These are phyloP conservation scores for Rhinopithecus roxellana DNA, from an alignment of 2,113 vertebrate species.

Conservation along the genomic window DNA sequence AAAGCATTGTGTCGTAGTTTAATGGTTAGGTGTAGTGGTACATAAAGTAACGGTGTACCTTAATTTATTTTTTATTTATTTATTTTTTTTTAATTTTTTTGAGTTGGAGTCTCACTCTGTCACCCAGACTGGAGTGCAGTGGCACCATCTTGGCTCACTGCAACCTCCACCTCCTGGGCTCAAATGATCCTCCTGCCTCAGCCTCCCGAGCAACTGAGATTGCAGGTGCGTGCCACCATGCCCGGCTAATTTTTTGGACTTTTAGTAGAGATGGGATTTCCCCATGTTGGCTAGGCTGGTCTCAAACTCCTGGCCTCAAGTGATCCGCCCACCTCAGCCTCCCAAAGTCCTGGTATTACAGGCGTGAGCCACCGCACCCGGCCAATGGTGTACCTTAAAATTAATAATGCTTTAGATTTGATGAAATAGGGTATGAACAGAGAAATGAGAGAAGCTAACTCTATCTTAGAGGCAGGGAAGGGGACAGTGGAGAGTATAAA, in stretches of 20 bases:
- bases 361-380: not conserved
- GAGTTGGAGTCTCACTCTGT: not conserved
- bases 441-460: too few species aligned
- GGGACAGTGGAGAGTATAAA: too few species aligned
- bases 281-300: not conserved
- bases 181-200: not conserved
- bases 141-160: not conserved
- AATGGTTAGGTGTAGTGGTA: not conserved
- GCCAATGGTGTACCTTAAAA: too few species aligned
- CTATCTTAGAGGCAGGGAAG: too few species aligned
- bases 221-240: rapidly evolving
- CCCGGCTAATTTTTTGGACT: not conserved
- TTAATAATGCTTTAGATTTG: too few species aligned
- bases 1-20: not conserved
- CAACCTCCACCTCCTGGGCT: not conserved
- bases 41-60: not conserved
- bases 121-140: not conserved
- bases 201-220: not conserved
- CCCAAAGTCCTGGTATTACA: not conserved
- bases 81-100: too few species aligned
- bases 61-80: not conserved
- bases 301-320: not conserved
- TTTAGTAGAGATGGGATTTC: not conserved
- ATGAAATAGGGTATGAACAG: too few species aligned
- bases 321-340: not conserved